These are phyloP conservation scores for Barypeithes pellucidus DNA, from an alignment of 2,888 invertebrate genomes.

Conservation along the genomic window DNA sequence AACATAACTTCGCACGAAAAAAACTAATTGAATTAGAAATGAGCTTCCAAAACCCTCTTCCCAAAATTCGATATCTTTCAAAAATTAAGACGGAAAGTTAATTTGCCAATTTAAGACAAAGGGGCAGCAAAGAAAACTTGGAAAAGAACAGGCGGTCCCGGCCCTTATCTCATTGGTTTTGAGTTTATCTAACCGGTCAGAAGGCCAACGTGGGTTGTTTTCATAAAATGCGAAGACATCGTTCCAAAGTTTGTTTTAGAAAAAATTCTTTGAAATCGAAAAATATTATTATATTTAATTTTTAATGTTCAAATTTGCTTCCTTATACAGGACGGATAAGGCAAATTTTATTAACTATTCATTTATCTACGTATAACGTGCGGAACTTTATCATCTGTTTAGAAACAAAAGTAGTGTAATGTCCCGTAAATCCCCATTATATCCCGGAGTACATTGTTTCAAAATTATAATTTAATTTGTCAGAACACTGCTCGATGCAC, in stretches of 20 bases:
- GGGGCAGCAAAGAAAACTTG: background rate
- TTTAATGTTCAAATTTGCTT: too few relatives aligned
- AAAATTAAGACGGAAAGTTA: constrained; percentile 6
- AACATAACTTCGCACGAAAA: background rate
- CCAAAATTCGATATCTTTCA: background rate
- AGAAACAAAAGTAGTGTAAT: constrained; percentile 5
- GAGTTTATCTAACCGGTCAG: constrained; percentile 7
- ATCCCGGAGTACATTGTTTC: constrained; percentile 2
- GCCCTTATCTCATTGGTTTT: background rate
- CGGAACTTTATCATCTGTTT: constrained; percentile 6
- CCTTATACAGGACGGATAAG: too few relatives aligned
- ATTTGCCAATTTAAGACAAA: constrained; percentile 3
- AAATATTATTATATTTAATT: too few relatives aligned
- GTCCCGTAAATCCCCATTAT: constrained; percentile 7
- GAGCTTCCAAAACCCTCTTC: background rate
- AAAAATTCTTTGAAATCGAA: too few relatives aligned
- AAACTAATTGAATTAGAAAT: background rate
- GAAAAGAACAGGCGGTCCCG: background rate
- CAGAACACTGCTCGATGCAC: background rate
- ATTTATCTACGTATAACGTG: background rate
- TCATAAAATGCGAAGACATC: background rate
- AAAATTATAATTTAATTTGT: constrained; percentile 10
- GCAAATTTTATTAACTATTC: too few relatives aligned
- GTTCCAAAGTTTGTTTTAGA: background rate
- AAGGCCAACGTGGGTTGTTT: constrained; percentile 8